Percentiles rank a stretch among this genome's conserved stretches.
Evolutionary conservation across 2,113 vertebrate genomes (phyloP).

Genomic region (Scolopax mira): DNA sequence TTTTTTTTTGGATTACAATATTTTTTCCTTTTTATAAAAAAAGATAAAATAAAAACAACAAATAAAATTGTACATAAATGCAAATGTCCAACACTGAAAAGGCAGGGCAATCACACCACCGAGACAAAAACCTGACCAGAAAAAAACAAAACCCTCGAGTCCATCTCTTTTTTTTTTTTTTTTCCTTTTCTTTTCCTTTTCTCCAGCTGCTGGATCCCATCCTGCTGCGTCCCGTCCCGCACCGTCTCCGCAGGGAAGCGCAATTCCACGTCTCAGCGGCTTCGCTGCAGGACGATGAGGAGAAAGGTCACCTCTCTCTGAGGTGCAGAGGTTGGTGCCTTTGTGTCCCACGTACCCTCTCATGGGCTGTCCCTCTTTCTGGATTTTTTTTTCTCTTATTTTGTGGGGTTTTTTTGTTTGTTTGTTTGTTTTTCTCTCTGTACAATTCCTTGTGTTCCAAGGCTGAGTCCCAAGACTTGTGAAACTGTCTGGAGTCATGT

Average conservation of each 20-base stretch:
- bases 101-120: constrained; percentile 76
- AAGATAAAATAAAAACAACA: constrained; percentile 86
- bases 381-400: neutral
- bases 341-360: neutral
- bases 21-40: constrained; percentile 81
- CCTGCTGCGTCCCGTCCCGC: constrained; percentile 42
- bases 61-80: constrained; percentile 86
- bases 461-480: constrained; percentile 68
- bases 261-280: neutral
- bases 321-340: neutral
- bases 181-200: constrained; percentile 38
- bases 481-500: constrained; percentile 20
- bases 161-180: constrained; percentile 59
- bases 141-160: constrained; percentile 42
- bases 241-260: constrained; percentile 40
- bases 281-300: constrained; percentile 35
- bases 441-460: constrained; percentile 75
- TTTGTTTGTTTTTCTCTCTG: constrained; percentile 24
- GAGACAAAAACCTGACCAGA: constrained; percentile 78
- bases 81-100: constrained; percentile 83
- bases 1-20: constrained; percentile 55
- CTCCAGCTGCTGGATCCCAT: constrained; percentile 67
- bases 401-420: neutral
- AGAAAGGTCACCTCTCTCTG: constrained; percentile 9
- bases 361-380: constrained; percentile 60